phyloP scores from a whole-genome alignment of 2,797 vertebrate species.

The Falco naumanni region DNA sequence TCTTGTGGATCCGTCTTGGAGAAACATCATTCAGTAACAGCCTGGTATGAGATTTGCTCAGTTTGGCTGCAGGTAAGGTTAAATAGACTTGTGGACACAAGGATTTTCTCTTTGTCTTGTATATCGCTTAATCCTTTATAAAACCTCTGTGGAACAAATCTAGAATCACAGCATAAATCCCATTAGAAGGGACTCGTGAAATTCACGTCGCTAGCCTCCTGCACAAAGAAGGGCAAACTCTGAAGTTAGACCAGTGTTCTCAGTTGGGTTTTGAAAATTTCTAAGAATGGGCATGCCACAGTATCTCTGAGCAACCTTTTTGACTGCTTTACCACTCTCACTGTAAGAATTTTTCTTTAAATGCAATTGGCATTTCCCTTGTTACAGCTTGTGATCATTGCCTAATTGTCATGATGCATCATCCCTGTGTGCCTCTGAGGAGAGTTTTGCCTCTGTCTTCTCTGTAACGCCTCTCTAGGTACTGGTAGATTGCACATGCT shows the following conservation, averaged over 20 bases:
- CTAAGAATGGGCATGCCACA: neutral
- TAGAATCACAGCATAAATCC: neutral
- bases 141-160: neutral
- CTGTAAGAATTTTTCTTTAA: neutral
- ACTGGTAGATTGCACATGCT: neutral
- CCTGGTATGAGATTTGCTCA: neutral
- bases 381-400: neutral
- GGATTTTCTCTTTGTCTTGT: neutral
- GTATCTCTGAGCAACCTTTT: neutral
- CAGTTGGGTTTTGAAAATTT: neutral
- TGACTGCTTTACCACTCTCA: neutral
- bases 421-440: neutral
- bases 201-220: neutral
- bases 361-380: neutral
- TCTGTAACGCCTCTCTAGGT: neutral
- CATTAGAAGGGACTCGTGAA: neutral
- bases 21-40: neutral
- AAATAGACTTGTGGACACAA: neutral
- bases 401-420: neutral
- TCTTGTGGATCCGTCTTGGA: neutral
- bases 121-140: neutral
- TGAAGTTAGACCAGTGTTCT: neutral
- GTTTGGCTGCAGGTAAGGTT: neutral
- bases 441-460: neutral
- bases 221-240: neutral